Evolutionary conservation across 2,113 vertebrate genomes (phyloP), one percentile per base, ranked within the genome.

Genomic region (Pycnonotus jocosus): DNA sequence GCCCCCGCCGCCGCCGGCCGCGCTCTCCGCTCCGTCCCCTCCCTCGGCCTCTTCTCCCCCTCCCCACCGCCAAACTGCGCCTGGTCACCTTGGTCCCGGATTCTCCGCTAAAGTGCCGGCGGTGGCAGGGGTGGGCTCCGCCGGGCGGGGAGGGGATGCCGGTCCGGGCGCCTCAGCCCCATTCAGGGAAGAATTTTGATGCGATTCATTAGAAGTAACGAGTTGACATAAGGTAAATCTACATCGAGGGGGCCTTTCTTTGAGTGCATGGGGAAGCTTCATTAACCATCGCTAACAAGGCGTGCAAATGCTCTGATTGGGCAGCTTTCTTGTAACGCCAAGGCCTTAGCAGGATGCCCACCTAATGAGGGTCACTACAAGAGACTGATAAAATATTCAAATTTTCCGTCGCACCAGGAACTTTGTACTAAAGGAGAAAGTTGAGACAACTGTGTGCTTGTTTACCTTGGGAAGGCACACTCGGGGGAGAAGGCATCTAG

Each of bases 221-320:
- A 99, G 99, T 99, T 99, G 99, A 99, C 98, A 99, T 98, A 99
- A 99, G 99, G 99, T 99, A 99, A 99, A 98, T 98, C 98, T 98
- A 97, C 98, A 98, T 98, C 97, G 97, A 98, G 98, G 98, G 98
- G 98, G 98, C 98, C 98, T 98, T 99, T 99, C 98, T 99, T 98
- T 98, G 97, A 98, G 98, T 97, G 97, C 97, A 97, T 94, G 97
- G 98, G 98, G 98, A 98, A 97, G 98, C 99, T 99, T 99, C 99
- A 99, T 99, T 99, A 99, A 99, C 98, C 98, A 98, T 98, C 98
- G 98, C 98, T 99, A 99, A 99, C 99, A 99, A 99, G 98, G 99
- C 99, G 98, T 99, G 99, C 99, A 99, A 99, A 99, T 98, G 98
- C 98, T 98, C 98, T 98, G 98, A 99, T 99, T 98, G 98, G 98